Percentiles rank a stretch among this genome's conserved stretches.
Conservation (phyloP, 2,113 vertebrate genomes). For the Corythornis vintsioides region DNA sequence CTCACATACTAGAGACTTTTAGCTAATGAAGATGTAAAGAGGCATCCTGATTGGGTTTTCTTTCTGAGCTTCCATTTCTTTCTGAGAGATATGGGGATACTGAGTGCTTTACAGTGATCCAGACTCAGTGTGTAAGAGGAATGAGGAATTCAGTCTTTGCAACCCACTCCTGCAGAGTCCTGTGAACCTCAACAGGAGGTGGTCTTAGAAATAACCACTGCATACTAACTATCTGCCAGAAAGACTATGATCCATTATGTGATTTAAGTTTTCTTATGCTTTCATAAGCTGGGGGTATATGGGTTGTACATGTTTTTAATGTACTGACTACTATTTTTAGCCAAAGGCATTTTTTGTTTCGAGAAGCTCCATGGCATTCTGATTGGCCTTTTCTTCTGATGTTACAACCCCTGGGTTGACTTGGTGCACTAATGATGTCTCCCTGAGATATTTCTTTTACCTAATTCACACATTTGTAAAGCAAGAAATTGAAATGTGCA, state of each 20-base stretch:
- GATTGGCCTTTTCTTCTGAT: neutral
- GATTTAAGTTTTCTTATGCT: neutral
- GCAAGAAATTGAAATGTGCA: neutral
- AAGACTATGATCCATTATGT: neutral
- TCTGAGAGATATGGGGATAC: neutral
- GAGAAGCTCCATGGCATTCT: neutral
- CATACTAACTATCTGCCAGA: neutral
- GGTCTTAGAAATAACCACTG: neutral
- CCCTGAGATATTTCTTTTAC: neutral
- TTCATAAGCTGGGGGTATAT: neutral
- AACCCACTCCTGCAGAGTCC: neutral
- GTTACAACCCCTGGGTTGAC: neutral
- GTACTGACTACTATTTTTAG: neutral
- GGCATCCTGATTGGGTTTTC: neutral
- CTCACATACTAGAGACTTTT: neutral
- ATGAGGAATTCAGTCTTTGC: neutral
- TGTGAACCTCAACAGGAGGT: neutral
- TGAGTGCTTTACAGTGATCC: neutral
- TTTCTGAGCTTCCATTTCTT: neutral
- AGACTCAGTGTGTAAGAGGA: neutral
- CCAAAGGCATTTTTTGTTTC: neutral
- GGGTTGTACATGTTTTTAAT: neutral
- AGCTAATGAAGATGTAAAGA: neutral
- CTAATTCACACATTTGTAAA: neutral
- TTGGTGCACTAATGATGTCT: neutral